phyloP scores from a whole-genome alignment of 2,797 vertebrate genomes.

The Huso huso region DNA sequence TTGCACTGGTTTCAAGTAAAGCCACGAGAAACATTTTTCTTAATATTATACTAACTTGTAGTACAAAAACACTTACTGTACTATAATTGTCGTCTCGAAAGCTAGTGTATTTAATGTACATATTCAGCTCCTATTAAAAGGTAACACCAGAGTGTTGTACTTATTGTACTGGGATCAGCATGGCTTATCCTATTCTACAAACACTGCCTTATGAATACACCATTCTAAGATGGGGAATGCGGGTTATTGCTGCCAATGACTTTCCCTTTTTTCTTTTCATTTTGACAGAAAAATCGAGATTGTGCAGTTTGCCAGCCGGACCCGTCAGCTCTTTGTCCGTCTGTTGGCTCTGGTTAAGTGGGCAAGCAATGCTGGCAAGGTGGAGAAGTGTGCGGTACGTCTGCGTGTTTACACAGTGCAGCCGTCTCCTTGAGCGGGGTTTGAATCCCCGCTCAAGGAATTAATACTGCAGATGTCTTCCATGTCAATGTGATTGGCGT shows the following conservation, averaged over 20 bases:
- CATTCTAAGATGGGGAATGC: background rate
- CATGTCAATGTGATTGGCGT: too few relatives aligned
- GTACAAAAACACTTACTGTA: too few relatives aligned
- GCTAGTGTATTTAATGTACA: too few relatives aligned
- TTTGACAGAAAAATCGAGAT: slow-evolving; percentile 93
- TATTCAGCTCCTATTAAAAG: too few relatives aligned
- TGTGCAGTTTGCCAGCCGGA: slow-evolving; percentile 95
- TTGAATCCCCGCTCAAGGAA: too few relatives aligned
- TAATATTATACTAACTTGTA: too few relatives aligned
- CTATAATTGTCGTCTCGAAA: too few relatives aligned
- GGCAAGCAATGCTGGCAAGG: slow-evolving; percentile 97
- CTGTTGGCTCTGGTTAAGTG: slow-evolving; percentile 92
- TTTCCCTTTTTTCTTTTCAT: background rate
- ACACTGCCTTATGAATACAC: background rate
- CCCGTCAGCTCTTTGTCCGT: slow-evolving; percentile 92
- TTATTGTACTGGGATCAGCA: too few relatives aligned
- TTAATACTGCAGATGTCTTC: background rate
- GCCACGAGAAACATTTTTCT: too few relatives aligned
- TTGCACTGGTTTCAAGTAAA: too few relatives aligned
- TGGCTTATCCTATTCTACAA: background rate
- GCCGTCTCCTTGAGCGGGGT: background rate
- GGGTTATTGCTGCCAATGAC: background rate
- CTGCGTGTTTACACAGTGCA: background rate
- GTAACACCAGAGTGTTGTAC: too few relatives aligned
- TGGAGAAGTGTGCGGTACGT: slow-evolving; percentile 97